Conservation (phyloP, 2,113 vertebrate genomes). For the Thryonomys swinderianus region DNA sequence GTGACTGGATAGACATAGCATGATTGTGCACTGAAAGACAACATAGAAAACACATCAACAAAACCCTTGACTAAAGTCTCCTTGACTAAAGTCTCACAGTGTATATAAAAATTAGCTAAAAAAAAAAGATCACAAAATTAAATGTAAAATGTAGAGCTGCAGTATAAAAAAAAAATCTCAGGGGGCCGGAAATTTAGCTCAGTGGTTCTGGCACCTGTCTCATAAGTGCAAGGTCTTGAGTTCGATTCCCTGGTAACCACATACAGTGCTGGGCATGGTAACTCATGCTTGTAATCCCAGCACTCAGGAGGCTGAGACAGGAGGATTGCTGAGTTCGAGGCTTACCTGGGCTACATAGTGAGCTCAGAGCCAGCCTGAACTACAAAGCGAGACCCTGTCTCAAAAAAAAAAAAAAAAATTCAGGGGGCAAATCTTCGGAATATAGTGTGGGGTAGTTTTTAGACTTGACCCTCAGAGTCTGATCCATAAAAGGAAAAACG, state of each 20-base stretch:
- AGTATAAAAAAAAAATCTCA: background rate
- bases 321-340: too few species aligned
- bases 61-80: background rate
- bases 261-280: too few species aligned
- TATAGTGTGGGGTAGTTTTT: background rate
- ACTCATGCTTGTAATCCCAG: too few species aligned
- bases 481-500: background rate
- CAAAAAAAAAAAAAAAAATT: background rate
- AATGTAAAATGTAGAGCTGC: background rate
- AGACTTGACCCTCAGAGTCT: background rate
- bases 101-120: background rate
- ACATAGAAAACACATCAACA: background rate
- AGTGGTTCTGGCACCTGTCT: too few species aligned
- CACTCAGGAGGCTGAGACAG: too few species aligned
- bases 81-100: background rate
- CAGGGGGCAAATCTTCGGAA: background rate
- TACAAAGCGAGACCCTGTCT: too few species aligned
- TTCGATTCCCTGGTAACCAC: too few species aligned
- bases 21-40: background rate
- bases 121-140: background rate
- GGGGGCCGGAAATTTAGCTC: too few species aligned
- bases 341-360: too few species aligned
- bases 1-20: background rate
- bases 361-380: too few species aligned
- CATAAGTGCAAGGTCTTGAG: too few species aligned